These are phyloP conservation scores for Hemibagrus guttatus DNA, from an alignment of 2,797 vertebrate genomes.

Conservation along the genomic window DNA sequence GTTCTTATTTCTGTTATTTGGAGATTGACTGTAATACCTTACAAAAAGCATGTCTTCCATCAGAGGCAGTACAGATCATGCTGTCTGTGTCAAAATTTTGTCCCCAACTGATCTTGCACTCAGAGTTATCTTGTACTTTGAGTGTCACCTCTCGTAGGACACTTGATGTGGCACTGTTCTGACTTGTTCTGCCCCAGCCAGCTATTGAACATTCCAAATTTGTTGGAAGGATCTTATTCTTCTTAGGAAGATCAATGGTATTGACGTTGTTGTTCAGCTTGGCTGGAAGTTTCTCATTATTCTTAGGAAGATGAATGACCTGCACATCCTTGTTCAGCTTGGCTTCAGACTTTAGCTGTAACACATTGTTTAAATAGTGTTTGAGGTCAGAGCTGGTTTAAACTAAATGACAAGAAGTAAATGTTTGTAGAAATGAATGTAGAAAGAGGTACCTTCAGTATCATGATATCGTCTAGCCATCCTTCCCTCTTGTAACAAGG, in stretches of 20 bases:
- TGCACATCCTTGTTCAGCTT: slow-evolving; percentile 17
- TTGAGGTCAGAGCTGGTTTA: neutral
- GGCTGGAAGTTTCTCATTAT: neutral
- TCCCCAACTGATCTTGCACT: slow-evolving; percentile 35
- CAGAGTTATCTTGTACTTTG: neutral
- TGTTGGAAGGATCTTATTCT: neutral
- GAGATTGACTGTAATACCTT: slow-evolving; percentile 36
- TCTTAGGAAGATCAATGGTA: slow-evolving; percentile 20
- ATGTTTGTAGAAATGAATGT: neutral
- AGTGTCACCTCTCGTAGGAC: slow-evolving; percentile 44
- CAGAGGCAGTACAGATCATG: slow-evolving; percentile 47
- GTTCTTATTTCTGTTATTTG: neutral
- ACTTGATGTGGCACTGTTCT: neutral
- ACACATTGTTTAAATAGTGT: neutral
- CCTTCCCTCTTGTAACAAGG: neutral
- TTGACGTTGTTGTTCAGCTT: slow-evolving; percentile 12
- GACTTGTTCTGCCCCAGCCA: slow-evolving; percentile 46
- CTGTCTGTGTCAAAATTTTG: neutral
- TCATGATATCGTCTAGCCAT: slow-evolving; percentile 34
- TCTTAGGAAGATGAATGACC: slow-evolving; percentile 18
- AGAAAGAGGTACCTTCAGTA: slow-evolving; percentile 41
- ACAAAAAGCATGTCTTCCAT: slow-evolving; percentile 43
- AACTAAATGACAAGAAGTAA: neutral
- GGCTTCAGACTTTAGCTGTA: slow-evolving; percentile 47
- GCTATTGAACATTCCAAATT: slow-evolving; percentile 34